A percentile compares a stretch with the other conserved stretches of the same genome.
These are phyloP conservation scores for Murina feae DNA, from an alignment of 2,113 vertebrate species.

Conservation along the genomic window DNA sequence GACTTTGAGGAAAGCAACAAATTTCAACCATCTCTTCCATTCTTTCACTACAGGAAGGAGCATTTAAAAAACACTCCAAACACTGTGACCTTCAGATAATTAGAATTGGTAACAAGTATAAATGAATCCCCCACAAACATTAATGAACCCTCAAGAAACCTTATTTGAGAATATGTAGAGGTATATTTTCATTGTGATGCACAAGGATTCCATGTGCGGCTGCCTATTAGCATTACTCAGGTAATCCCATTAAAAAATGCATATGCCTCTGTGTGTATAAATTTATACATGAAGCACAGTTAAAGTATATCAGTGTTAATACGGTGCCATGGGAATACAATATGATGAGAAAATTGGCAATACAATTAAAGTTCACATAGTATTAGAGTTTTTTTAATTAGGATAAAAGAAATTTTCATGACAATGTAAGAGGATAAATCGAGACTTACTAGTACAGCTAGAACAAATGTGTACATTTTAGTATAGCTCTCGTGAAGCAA, in stretches of 20 bases:
- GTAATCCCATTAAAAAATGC: slow-evolving; percentile 66
- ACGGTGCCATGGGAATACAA: neutral
- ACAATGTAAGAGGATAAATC: slow-evolving; percentile 14
- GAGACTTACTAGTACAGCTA: slow-evolving; percentile 6
- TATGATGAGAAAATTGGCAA: slow-evolving; percentile 35
- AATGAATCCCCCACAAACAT: slow-evolving; percentile 53
- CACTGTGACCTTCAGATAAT: slow-evolving; percentile 42
- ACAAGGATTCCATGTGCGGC: slow-evolving; percentile 48
- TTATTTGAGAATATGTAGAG: slow-evolving; percentile 55
- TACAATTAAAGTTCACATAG: slow-evolving; percentile 52
- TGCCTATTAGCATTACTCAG: slow-evolving; percentile 27
- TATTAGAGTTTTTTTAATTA: slow-evolving; percentile 60
- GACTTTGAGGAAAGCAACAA: neutral
- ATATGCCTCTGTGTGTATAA: slow-evolving; percentile 57
- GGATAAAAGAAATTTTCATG: slow-evolving; percentile 9
- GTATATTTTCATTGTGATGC: slow-evolving; percentile 56
- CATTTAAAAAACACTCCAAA: slow-evolving; percentile 43
- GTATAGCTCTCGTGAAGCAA: neutral
- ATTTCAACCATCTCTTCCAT: slow-evolving; percentile 7
- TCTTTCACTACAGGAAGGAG: slow-evolving; percentile 7
- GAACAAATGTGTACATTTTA: slow-evolving; percentile 1
- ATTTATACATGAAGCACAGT: slow-evolving; percentile 47
- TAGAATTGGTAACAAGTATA: slow-evolving; percentile 49
- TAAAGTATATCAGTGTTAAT: slow-evolving; percentile 55
- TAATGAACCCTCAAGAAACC: slow-evolving; percentile 52